Percentiles rank a stretch among this genome's conserved stretches.
These are phyloP conservation scores for Megalops cyprinoides DNA, from an alignment of 2,797 vertebrate genomes.

Conservation along the genomic window DNA sequence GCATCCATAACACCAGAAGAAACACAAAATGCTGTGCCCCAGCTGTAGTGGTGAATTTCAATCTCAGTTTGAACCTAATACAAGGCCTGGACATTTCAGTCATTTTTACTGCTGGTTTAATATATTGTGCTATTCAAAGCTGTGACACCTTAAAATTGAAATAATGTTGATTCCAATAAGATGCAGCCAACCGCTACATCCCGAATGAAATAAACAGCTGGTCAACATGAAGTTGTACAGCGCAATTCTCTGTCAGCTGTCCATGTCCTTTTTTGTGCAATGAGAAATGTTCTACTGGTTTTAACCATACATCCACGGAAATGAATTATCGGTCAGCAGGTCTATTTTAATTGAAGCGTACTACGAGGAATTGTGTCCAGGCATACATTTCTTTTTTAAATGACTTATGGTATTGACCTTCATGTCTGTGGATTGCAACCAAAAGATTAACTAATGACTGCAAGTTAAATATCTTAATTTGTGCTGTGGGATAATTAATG, in stretches of 20 bases:
- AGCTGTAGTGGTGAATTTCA: not conserved
- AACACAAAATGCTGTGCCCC: not conserved
- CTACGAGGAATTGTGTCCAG: not conserved
- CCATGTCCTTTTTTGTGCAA: not conserved
- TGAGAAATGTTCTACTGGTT: not conserved
- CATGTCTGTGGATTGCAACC: constrained; percentile 2
- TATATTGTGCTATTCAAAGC: not conserved
- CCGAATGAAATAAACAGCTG: not conserved
- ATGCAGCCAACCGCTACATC: not conserved
- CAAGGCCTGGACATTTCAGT: too few species aligned
- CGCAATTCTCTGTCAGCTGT: not conserved
- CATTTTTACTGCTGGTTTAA: too few species aligned
- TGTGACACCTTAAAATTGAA: not conserved
- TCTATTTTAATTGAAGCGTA: not conserved
- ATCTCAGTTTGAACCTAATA: too few species aligned
- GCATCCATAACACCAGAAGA: not conserved
- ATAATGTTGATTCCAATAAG: not conserved
- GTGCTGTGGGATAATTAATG: constrained; percentile 8
- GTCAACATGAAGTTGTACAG: not conserved
- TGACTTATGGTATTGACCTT: constrained; percentile 26
- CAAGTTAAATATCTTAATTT: constrained; percentile 5
- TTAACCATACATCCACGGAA: not conserved
- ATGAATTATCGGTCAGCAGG: not conserved
- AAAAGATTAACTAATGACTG: constrained; percentile 26
- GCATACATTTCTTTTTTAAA: constrained; percentile 1